These are phyloP conservation scores for Lepidochrysops patricia DNA, from an alignment of 2,888 invertebrate species.

Conservation along the genomic window DNA sequence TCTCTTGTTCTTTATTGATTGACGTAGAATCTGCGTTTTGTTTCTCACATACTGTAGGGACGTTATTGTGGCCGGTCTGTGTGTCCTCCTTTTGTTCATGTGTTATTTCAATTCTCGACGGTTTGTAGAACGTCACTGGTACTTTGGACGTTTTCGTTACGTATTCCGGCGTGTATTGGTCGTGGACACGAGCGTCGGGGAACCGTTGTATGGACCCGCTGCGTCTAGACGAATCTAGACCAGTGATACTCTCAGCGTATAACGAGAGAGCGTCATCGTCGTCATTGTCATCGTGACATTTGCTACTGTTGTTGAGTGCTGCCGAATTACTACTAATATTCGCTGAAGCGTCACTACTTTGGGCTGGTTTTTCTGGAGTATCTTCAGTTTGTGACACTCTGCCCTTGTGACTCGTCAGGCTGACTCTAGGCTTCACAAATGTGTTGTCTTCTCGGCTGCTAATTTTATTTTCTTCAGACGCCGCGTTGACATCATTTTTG, in stretches of 20 bases:
- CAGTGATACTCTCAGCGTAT: conserved; percentile 56
- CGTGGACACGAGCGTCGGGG: conserved; percentile 20
- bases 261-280: conserved; percentile 56
- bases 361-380: neutral
- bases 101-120: conserved; percentile 32
- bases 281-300: conserved; percentile 29
- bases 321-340: neutral
- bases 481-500: neutral
- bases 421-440: neutral
- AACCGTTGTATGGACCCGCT: conserved; percentile 25
- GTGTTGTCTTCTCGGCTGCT: neutral
- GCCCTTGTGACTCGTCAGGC: neutral
- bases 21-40: conserved; percentile 52
- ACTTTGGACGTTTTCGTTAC: conserved; percentile 17
- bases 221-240: conserved; percentile 38
- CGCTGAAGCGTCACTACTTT: neutral
- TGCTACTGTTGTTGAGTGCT: neutral
- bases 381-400: neutral
- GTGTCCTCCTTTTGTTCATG: conserved; percentile 9
- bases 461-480: neutral
- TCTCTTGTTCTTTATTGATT: conserved; percentile 30
- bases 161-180: conserved; percentile 44
- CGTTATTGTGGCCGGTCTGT: conserved; percentile 16
- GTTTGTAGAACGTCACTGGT: conserved; percentile 31
- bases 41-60: conserved; percentile 38